Percentiles rank a stretch among this genome's conserved stretches.
Conservation (phyloP, 2,113 vertebrate species). For the Corythoichthys haematopterus region DNA sequence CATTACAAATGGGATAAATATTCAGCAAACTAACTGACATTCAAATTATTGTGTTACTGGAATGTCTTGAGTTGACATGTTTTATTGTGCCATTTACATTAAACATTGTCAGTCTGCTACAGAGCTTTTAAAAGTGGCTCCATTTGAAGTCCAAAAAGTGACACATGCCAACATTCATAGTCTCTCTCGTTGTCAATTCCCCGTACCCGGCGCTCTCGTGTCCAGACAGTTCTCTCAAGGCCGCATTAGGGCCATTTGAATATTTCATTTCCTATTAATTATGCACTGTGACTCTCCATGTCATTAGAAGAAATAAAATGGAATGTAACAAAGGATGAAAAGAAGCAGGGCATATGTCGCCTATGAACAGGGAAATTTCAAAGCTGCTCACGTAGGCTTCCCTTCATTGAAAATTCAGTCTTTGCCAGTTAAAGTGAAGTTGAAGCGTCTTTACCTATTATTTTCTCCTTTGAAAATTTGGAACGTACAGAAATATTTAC, state of each 20-base stretch:
- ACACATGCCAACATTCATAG: conserved; percentile 90
- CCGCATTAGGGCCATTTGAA: conserved; percentile 99
- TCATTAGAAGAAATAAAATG: conserved; percentile 96
- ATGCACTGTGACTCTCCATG: conserved; percentile 99
- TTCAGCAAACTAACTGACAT: conserved; percentile 49
- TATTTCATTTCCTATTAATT: conserved; percentile 99
- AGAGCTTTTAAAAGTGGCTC: conserved; percentile 83
- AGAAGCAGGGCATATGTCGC: conserved; percentile 86
- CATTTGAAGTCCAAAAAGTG: conserved; percentile 87
- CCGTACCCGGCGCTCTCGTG: conserved; percentile 83
- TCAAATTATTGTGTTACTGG: conserved; percentile 66
- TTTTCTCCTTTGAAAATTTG: conserved; percentile 73
- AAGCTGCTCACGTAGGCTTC: conserved; percentile 93
- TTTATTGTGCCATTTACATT: conserved; percentile 79
- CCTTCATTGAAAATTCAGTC: conserved; percentile 92
- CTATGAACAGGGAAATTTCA: conserved; percentile 88
- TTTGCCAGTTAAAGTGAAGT: conserved; percentile 90
- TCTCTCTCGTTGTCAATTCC: conserved; percentile 78
- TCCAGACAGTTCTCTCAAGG: conserved; percentile 91
- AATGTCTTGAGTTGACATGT: conserved; percentile 74
- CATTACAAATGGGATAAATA: conserved; percentile 14
- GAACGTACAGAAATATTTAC: conserved; percentile 69
- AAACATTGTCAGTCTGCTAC: conserved; percentile 74
- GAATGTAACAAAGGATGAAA: conserved; percentile 99
- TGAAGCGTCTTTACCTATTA: conserved; percentile 89